Evolutionary conservation across 2,113 vertebrate species (phyloP).

Genomic region (Pogonocichla stellata): DNA sequence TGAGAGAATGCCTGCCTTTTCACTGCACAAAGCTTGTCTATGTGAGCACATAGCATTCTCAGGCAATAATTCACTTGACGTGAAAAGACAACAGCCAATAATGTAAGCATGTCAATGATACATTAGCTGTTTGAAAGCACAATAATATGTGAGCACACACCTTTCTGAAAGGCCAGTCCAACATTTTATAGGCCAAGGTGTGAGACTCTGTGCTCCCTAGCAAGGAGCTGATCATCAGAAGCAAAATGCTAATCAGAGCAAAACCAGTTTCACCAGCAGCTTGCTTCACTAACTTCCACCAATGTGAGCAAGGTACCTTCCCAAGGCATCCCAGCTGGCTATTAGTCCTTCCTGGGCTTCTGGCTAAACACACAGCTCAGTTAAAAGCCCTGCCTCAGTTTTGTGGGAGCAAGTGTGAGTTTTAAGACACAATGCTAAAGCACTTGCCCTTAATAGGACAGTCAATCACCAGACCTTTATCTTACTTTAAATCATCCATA

Average conservation of each 20-base stretch:
- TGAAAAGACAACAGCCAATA: neutral
- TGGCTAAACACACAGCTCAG: neutral
- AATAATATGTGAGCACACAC: neutral
- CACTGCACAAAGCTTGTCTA: neutral
- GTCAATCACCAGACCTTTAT: neutral
- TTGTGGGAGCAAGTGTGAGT: neutral
- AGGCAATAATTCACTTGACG: neutral
- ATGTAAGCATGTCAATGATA: neutral
- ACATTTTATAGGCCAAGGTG: neutral
- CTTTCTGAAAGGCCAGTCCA: neutral
- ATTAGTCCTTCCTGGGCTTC: neutral
- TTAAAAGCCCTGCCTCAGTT: neutral
- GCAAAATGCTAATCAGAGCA: neutral
- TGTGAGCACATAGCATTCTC: neutral
- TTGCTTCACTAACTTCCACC: neutral
- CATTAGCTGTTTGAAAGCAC: neutral
- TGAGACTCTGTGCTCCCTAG: neutral
- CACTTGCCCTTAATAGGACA: neutral
- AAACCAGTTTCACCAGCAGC: neutral
- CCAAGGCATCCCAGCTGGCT: neutral
- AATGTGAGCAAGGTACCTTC: fast-evolving
- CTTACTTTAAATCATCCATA: neutral
- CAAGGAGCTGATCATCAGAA: neutral
- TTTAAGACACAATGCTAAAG: neutral
- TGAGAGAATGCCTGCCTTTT: neutral